Percentiles rank a stretch among this genome's conserved stretches.
Evolutionary conservation across 2,888 invertebrate species (phyloP).

Genomic region (Amiota communis): DNA sequence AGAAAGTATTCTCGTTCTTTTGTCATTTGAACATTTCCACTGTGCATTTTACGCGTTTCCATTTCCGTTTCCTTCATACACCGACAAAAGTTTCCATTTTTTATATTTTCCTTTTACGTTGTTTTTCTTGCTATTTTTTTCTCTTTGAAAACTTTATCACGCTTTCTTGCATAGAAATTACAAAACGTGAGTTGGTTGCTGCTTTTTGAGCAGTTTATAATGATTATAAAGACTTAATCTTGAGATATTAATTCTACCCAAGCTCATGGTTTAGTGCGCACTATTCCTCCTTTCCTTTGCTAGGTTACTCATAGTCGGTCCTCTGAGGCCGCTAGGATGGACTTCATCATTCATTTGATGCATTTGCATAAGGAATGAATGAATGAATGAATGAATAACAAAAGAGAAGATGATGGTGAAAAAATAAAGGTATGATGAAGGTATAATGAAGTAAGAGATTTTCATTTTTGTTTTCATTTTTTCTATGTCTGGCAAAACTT

Average conservation of each 20-base stretch:
- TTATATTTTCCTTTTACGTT: background rate
- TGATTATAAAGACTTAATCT: constrained; percentile 11
- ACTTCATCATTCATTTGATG: constrained; percentile 21
- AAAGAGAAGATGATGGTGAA: too few species aligned
- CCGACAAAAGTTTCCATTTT: constrained; percentile 10
- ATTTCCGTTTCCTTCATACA: background rate
- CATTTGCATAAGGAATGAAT: background rate
- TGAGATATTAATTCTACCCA: constrained; percentile 14
- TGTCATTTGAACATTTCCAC: background rate
- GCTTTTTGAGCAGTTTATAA: constrained; percentile 7
- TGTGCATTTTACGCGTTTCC: background rate
- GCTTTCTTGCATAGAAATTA: background rate
- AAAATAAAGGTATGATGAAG: too few species aligned
- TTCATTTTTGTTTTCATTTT: too few species aligned
- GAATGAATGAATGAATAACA: background rate
- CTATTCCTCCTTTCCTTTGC: too few species aligned
- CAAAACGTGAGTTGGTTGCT: constrained; percentile 5
- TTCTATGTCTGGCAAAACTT: too few species aligned
- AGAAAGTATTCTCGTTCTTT: background rate
- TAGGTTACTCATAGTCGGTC: background rate
- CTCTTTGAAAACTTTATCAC: background rate
- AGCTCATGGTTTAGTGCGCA: background rate
- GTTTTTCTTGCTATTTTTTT: background rate
- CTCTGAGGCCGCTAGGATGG: background rate
- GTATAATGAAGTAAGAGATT: too few species aligned